phyloP scores from a whole-genome alignment of 2,888 invertebrate species.

The Melieria crassipennis region DNA sequence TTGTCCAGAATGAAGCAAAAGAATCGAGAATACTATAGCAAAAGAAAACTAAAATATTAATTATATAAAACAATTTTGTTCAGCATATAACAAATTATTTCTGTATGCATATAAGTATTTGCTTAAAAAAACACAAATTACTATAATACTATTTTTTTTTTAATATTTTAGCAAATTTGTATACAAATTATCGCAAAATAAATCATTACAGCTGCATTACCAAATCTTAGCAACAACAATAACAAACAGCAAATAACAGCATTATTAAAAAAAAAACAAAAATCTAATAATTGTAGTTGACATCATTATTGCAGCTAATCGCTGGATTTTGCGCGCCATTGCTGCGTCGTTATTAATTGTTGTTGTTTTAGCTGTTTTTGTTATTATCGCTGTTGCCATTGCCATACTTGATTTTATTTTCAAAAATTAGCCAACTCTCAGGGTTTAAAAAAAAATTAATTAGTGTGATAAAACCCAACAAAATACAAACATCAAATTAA shows the following conservation, averaged over 20 bases:
- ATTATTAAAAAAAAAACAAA: neutral
- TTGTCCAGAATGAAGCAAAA: too few relatives aligned
- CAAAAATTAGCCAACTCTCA: too few relatives aligned
- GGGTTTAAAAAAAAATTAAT: too few relatives aligned
- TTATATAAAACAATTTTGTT: too few relatives aligned
- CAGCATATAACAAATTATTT: too few relatives aligned
- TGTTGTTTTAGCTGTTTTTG: neutral
- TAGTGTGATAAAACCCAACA: too few relatives aligned
- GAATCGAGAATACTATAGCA: too few relatives aligned
- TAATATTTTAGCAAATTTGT: conserved; percentile 18
- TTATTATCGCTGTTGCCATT: neutral
- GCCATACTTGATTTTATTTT: neutral
- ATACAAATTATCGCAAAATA: conserved; percentile 23
- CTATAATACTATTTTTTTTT: too few relatives aligned
- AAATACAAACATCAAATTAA: too few relatives aligned
- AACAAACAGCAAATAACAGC: conserved; percentile 6
- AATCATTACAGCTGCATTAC: conserved; percentile 8
- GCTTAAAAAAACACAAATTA: neutral
- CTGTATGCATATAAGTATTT: too few relatives aligned
- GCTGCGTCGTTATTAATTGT: neutral
- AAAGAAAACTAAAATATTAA: too few relatives aligned
- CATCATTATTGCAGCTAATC: conserved; percentile 19
- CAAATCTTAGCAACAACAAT: conserved; percentile 16
- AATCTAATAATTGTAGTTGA: conserved; percentile 25
- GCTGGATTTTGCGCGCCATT: neutral